Conservation (phyloP, 2,888 invertebrate species). For the Philereme transversata region DNA sequence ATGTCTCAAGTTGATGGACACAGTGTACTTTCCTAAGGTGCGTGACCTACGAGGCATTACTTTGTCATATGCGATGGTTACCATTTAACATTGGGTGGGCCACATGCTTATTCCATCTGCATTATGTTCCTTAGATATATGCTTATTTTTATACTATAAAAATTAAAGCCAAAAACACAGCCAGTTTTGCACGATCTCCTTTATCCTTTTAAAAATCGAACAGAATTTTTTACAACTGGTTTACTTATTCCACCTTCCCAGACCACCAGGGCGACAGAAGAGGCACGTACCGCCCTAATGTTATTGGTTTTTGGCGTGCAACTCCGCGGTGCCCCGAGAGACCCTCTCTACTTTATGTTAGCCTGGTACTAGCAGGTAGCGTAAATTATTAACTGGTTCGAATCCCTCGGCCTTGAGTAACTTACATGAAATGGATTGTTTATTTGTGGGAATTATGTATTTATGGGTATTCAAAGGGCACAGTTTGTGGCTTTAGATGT, state of each 20-base stretch:
- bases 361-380: slow-evolving; percentile 61
- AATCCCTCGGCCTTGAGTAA: slow-evolving; percentile 41
- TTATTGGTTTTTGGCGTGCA: slow-evolving; percentile 75
- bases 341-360: slow-evolving; percentile 68
- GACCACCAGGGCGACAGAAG: slow-evolving; percentile 58
- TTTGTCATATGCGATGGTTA: too few relatives aligned
- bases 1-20: too few relatives aligned
- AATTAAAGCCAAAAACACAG: too few relatives aligned
- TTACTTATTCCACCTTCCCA: not conserved
- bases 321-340: slow-evolving; percentile 53
- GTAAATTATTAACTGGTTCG: slow-evolving; percentile 64
- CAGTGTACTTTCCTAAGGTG: too few relatives aligned
- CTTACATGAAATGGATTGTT: slow-evolving; percentile 20
- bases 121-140: too few relatives aligned
- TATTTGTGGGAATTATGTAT: slow-evolving; percentile 16
- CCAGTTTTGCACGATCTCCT: too few relatives aligned
- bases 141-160: too few relatives aligned
- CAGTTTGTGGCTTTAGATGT: not conserved
- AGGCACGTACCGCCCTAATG: slow-evolving; percentile 69
- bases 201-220: too few relatives aligned
- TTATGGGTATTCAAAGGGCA: slow-evolving; percentile 4
- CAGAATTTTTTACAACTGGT: not conserved
- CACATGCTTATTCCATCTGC: too few relatives aligned
- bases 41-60: too few relatives aligned
- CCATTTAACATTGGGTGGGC: too few relatives aligned